Base-by-base conservation (phyloP, 2,888 invertebrate genomes). In the Dolomedes plantarius region DNA sequence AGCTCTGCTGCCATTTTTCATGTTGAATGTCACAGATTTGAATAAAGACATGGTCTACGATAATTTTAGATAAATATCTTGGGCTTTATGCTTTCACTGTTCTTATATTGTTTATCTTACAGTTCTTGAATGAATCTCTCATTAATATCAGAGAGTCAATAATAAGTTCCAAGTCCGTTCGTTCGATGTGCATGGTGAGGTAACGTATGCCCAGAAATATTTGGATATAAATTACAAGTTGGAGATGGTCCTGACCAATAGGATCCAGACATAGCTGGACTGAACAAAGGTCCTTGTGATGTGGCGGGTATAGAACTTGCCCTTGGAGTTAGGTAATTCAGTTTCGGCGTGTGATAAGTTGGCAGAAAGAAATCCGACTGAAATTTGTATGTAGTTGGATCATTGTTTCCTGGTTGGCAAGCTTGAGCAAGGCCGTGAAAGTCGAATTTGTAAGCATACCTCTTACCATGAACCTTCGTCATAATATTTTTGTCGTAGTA, bases 401-500 rank as follows among this genome's bases (percentile, higher is more conserved):
- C 88, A 5, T 71, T 75, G 36, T 88, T 73, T 9, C 88, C 86
- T 5, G 89, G 89, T 74, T 89, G 89, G 28, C 88, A 89, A 5
- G 89, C 89, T 75, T 89, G 89, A 3, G 89, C 89, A 62, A 89
- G 74, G 9, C 89, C 89, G 39, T 89, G 87, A 62, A 88, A 88
- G 94, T 99, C 99, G 93, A 99, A 99, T 92, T 98, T 98, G 94
- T 98, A 98, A 89, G 98, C 98, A 93, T 98, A 98, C 91, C 97
- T 93, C 92, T 97, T 97, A 89, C 99, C 99, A 91, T 99, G 99
- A 75, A 97, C 97, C 93, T 99, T 99, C 90, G 98, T 98, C 99
- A 99, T 99, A 92, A 99, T 99, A 93, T 99, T 99, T 93, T 99
- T 99, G 94, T 99, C 99, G 93, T 99, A 99, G 93, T 99, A 99